phyloP scores from a whole-genome alignment of 2,888 invertebrate genomes.

The Chouioia cunea region DNA sequence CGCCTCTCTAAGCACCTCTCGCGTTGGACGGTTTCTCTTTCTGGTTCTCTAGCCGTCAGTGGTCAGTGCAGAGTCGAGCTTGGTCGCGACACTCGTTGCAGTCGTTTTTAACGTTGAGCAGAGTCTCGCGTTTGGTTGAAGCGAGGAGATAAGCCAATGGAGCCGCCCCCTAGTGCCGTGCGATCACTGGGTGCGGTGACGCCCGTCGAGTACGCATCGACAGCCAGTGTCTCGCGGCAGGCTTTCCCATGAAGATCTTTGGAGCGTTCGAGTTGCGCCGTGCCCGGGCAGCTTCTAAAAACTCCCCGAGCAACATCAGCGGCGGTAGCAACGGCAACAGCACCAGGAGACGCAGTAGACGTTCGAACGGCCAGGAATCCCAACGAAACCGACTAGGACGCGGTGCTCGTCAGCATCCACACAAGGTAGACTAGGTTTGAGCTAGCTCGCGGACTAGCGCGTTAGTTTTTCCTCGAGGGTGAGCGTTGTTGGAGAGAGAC shows the following conservation, averaged over 20 bases:
- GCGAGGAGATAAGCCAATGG: background rate
- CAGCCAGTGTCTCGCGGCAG: background rate
- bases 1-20: slow-evolving; percentile 43
- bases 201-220: background rate
- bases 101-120: background rate
- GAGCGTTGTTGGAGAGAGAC: too few relatives aligned
- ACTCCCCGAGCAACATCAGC: background rate
- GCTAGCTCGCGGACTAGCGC: too few relatives aligned
- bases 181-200: background rate
- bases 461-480: too few relatives aligned
- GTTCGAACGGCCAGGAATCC: background rate
- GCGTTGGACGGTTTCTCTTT: slow-evolving; percentile 46
- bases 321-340: background rate
- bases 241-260: slow-evolving; percentile 38
- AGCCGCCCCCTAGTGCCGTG: background rate
- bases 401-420: too few relatives aligned
- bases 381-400: background rate
- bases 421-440: background rate
- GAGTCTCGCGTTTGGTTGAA: too few relatives aligned
- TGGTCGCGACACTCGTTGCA: too few relatives aligned
- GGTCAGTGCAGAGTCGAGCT: too few relatives aligned
- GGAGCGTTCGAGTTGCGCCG: slow-evolving; percentile 40
- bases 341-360: background rate
- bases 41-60: slow-evolving; percentile 41
- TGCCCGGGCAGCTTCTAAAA: background rate